Base-by-base conservation (phyloP, 2,113 vertebrate species). In the Cephalopterus ornatus region DNA sequence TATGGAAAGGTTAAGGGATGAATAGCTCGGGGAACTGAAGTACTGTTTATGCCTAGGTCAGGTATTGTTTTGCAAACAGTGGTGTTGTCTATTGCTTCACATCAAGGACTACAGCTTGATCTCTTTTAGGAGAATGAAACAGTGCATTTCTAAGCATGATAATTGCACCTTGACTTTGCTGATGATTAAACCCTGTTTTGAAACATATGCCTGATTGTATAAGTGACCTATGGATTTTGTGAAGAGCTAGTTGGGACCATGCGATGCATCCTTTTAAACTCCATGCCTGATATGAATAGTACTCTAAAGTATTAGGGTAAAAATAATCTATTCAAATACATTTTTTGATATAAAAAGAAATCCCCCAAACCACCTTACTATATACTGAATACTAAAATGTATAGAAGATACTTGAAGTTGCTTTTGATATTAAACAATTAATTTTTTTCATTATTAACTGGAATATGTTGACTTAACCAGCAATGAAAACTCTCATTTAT, bases 281-380 rank as follows among this genome's bases (percentile, higher is more conserved):
- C 73, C 83, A 92, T 95, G 85, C 61, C 89, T 94, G 91, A 81
- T 78, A 85, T 53, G 72, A 91, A 91, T 91, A 96, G 76, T 93
- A 89, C 92, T 89, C 47, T 85, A 72, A 94, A 88, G 46, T 91
- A 86, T 86, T 70, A 95, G 37, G 33, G 37, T 96, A 87, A 96
- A 96, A 93, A 80, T 88, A 89, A 59, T 88, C 89, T 94, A 96
- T 94, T 88, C 62, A 96, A 94, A 96, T 90, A 92, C 88, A 73
- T 49, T 96, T 97, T 89, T 97, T 97, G 92, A 95, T 96, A 96
- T 92, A 67, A 96, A 96, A 91, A 86, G 35, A 73, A 85, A 4
- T 1, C 3, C 46, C 41, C 35, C 9, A 67, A 72, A 39, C 73
- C 76, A 91, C 83, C 80, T 89, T 94, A 96, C 89, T 96, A 93